These are phyloP conservation scores for Hoplostethus mediterraneus DNA, from an alignment of 2,797 vertebrate genomes.

Conservation along the genomic window DNA sequence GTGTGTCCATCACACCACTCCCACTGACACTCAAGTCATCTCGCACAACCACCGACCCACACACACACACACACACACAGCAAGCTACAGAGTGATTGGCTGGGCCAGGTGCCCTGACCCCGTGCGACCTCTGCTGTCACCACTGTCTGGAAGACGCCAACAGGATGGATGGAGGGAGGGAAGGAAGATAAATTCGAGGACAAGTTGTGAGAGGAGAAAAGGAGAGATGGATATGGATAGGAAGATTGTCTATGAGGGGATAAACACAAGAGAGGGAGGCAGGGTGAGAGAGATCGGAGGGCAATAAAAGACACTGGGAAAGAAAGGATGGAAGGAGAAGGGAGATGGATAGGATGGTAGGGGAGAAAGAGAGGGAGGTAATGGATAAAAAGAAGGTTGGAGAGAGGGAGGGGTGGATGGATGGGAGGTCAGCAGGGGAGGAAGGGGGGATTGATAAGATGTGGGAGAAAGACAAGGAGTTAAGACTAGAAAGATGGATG, in stretches of 20 bases:
- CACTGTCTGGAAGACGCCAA: slow-evolving; percentile 65
- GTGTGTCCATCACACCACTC: slow-evolving; percentile 1
- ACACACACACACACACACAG: slow-evolving; percentile 15
- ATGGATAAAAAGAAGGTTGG: slow-evolving; percentile 21
- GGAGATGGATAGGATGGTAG: background rate
- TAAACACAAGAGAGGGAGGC: background rate
- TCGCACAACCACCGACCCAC: slow-evolving; percentile 20
- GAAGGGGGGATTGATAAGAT: background rate
- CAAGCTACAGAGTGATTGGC: slow-evolving; percentile 66
- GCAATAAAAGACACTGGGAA: background rate
- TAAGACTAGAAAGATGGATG: background rate
- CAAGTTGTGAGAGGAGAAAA: slow-evolving; percentile 15
- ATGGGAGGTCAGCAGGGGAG: background rate
- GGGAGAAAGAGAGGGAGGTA: background rate
- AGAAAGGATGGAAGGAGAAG: background rate
- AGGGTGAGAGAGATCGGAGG: background rate
- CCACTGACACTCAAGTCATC: slow-evolving; percentile 12
- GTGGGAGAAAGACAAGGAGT: background rate
- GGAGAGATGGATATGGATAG: slow-evolving; percentile 25
- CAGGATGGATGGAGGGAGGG: slow-evolving; percentile 60
- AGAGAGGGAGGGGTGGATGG: background rate
- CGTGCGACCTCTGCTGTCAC: slow-evolving; percentile 69
- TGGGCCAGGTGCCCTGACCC: slow-evolving; percentile 69
- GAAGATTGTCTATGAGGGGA: slow-evolving; percentile 24
- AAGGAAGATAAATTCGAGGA: slow-evolving; percentile 48